phyloP scores from a whole-genome alignment of 2,113 vertebrate genomes.

The Cervus canadensis region DNA sequence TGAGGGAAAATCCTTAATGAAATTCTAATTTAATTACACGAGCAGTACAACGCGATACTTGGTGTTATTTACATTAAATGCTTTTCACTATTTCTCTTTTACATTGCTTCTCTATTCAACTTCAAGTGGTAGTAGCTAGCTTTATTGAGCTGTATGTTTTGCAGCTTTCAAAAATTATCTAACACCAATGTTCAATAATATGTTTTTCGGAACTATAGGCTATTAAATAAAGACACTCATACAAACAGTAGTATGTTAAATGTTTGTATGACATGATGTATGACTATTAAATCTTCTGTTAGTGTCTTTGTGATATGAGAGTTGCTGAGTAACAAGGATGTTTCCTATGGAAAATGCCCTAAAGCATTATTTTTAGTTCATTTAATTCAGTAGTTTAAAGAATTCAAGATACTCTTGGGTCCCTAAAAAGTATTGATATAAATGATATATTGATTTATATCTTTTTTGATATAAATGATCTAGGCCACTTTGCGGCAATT shows the following conservation, averaged over 20 bases:
- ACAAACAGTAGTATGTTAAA: not conserved
- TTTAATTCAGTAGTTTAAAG: not conserved
- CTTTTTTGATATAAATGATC: not conserved
- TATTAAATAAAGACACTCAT: not conserved
- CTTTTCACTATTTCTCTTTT: not conserved
- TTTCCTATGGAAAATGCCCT: not conserved
- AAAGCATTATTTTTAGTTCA: not conserved
- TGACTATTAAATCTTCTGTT: not conserved
- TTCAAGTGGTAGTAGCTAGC: not conserved
- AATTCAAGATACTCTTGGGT: not conserved
- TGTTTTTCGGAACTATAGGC: not conserved
- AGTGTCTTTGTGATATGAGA: not conserved
- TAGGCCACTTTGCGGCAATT: not conserved
- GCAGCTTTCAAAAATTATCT: not conserved
- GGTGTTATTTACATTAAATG: not conserved
- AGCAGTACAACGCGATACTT: not conserved
- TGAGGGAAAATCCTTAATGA: not conserved
- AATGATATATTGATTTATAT: not conserved
- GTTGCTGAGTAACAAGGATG: not conserved
- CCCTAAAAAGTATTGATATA: not conserved
- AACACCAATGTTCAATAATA: not conserved
- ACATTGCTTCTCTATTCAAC: not conserved
- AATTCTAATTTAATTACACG: not conserved
- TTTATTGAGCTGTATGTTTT: not conserved
- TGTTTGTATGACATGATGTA: not conserved